Base-by-base conservation (phyloP, 1,140 invertebrate species). In the Contarinia nasturtii region DNA sequence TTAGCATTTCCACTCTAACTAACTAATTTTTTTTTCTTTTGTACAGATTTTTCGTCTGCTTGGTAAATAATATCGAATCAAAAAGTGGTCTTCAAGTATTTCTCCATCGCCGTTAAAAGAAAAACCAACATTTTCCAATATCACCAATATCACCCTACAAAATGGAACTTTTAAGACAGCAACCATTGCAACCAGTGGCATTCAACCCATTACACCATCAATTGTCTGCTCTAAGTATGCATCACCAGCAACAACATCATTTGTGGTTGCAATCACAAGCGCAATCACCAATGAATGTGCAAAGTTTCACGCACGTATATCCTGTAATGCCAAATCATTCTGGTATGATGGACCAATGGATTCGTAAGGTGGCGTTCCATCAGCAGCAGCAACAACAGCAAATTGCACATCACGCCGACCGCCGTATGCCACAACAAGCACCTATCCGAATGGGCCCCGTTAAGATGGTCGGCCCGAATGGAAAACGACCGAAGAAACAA, bases 401-500 rank as follows among this genome's bases (percentile, higher is more conserved):
- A 34, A 27, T 27, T 3, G 10, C 4, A 3, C 27, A 27, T 5
- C 27, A 10, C 10, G 3, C 4, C 10, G 27, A 10, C 27, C 59
- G 65, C 17, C 63, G 64, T 40, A 53, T 67, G 8, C 54, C 59
- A 49, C 50, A 53, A 34, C 43, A 22, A 21, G 46, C 48, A 45
- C 57, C 68, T 46, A 61, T 61, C 40, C 67, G 73, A 19, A 67
- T 75, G 0, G 60, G 67, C 0, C 69, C 73, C 2, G 60, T 73
- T 44, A 72, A 77, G 48, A 59, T 73, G 1, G 72, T 54, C 49
- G 71, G 69, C 15, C 59, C 67, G 1, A 68, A 71, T 0, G 77
- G 76, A 27, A 70, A 76, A 2, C 69, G 90, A 49, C 88, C 89
- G 4, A 94, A 94, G 63, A 94, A 95, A 58, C 87, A 97, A 61